Evolutionary conservation across 2,113 vertebrate genomes (phyloP).

Genomic region (Pardalotus punctatus): DNA sequence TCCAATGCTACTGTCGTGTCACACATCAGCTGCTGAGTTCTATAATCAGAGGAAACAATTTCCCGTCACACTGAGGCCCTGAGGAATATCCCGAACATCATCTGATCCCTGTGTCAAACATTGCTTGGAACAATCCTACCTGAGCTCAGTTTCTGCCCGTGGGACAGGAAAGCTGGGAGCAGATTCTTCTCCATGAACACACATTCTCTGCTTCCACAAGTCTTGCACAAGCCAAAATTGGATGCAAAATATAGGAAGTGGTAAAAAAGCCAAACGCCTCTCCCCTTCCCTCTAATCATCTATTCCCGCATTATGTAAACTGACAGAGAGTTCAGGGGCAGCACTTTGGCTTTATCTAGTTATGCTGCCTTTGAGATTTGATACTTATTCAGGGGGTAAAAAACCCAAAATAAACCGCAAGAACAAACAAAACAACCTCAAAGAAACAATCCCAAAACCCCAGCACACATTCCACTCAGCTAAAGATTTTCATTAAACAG

Average conservation of each 20-base stretch:
- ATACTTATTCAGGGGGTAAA: background rate
- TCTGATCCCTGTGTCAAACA: background rate
- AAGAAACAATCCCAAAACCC: background rate
- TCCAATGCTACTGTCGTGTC: accelerated
- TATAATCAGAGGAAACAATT: background rate
- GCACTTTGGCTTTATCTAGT: background rate
- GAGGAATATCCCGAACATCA: background rate
- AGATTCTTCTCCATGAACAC: background rate
- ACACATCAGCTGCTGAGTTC: background rate
- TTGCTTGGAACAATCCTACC: background rate
- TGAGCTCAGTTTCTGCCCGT: background rate
- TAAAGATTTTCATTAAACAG: background rate
- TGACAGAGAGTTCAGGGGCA: background rate
- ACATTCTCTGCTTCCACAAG: background rate
- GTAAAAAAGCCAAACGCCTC: background rate
- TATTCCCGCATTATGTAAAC: background rate
- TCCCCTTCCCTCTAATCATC: background rate
- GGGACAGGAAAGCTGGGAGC: background rate
- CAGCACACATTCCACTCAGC: background rate
- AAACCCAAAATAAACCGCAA: background rate
- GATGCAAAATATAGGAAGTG: background rate
- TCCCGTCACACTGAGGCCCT: background rate
- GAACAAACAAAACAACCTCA: background rate
- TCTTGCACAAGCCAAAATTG: background rate
- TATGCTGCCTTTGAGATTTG: background rate